phyloP scores from a whole-genome alignment of 2,888 invertebrate genomes.

The Halictus quadricinctus region DNA sequence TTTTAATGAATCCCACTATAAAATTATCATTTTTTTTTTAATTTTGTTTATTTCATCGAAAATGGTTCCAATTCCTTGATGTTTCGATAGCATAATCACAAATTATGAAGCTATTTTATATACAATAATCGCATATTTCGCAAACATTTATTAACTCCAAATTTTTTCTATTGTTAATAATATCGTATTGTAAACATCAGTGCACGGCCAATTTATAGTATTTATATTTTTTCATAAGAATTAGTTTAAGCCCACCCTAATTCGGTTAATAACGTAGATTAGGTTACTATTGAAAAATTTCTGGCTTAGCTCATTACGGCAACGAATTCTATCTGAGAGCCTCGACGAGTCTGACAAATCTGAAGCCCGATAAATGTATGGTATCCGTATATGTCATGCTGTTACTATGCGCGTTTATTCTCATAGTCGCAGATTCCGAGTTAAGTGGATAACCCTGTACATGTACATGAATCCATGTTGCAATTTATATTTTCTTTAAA shows the following conservation, averaged over 20 bases:
- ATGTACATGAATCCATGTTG: background rate
- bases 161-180: too few relatives aligned
- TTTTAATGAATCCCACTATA: too few relatives aligned
- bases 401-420: background rate
- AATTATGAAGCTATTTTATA: too few relatives aligned
- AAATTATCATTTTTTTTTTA: too few relatives aligned
- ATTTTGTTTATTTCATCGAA: too few relatives aligned
- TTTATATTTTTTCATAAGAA: too few relatives aligned
- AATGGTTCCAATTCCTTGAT: too few relatives aligned
- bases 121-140: too few relatives aligned
- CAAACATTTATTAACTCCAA: too few relatives aligned
- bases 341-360: background rate
- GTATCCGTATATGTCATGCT: background rate
- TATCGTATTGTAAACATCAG: too few relatives aligned
- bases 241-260: background rate
- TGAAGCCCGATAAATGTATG: background rate
- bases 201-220: too few relatives aligned
- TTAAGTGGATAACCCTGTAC: conserved; percentile 8
- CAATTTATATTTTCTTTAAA: background rate
- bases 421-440: background rate
- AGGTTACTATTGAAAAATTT: background rate
- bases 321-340: background rate
- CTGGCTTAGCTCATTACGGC: background rate
- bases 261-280: background rate
- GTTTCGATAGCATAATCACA: too few relatives aligned